Evolutionary conservation across 2,888 invertebrate species (phyloP).

Genomic region (Mimumesa dahlbomi): DNA sequence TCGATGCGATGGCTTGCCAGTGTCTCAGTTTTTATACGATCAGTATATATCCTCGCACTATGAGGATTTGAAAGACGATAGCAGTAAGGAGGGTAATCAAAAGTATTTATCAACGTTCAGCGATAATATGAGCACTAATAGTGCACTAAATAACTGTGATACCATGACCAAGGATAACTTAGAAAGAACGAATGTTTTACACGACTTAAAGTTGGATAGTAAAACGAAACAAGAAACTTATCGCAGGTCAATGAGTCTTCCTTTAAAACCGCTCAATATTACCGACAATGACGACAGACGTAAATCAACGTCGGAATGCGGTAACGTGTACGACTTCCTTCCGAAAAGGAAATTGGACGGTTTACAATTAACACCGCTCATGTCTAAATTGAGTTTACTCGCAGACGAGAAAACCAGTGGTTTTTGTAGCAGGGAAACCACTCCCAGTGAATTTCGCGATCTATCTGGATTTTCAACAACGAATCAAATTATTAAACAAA

Average conservation of each 20-base stretch:
- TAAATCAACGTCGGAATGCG: constrained; percentile 71
- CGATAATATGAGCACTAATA: constrained; percentile 19
- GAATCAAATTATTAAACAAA: constrained; percentile 70
- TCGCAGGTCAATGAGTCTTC: constrained; percentile 85
- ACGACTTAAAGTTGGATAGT: constrained; percentile 68
- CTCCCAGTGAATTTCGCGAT: constrained; percentile 82
- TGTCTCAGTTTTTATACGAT: constrained; percentile 87
- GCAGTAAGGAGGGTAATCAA: constrained; percentile 13
- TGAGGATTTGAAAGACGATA: constrained; percentile 76
- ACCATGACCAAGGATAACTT: constrained; percentile 23
- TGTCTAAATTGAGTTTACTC: constrained; percentile 90
- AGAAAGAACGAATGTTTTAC: constrained; percentile 44
- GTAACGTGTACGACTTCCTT: constrained; percentile 69
- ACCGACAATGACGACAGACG: constrained; percentile 75
- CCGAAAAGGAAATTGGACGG: constrained; percentile 83
- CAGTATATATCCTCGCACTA: constrained; percentile 86
- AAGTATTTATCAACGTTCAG: constrained; percentile 32
- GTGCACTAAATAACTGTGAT: constrained; percentile 29
- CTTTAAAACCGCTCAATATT: constrained; percentile 85
- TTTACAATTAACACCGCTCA: constrained; percentile 89
- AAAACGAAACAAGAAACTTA: constrained; percentile 76
- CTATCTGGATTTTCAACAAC: constrained; percentile 70
- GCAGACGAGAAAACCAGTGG: constrained; percentile 87
- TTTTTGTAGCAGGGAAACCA: constrained; percentile 86
- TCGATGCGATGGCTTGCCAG: constrained; percentile 87